phyloP scores from a whole-genome alignment of 64 coral and sea anemone species.

The Actinia tenebrosa region DNA sequence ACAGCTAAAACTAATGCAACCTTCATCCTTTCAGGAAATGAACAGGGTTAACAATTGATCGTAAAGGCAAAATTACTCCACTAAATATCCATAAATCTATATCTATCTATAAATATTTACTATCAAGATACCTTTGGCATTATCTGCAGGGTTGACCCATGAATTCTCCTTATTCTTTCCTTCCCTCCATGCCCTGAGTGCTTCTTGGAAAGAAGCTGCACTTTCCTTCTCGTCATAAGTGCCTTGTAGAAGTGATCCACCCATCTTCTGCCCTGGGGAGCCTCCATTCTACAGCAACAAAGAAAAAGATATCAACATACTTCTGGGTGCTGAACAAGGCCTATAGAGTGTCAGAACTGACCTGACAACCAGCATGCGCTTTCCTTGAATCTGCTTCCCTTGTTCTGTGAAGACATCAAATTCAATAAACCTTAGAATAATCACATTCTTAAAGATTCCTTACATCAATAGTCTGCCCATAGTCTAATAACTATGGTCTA shows the following conservation, averaged over 20 bases:
- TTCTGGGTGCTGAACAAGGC: too few species aligned
- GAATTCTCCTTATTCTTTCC: slow-evolving; percentile 37
- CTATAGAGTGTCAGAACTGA: neutral
- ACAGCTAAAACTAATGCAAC: too few species aligned
- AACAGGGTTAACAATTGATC: too few species aligned
- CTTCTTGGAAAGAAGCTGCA: slow-evolving; percentile 85
- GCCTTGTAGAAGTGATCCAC: slow-evolving; percentile 56
- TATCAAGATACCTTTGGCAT: slow-evolving; percentile 16
- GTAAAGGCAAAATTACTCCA: too few species aligned
- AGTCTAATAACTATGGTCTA: too few species aligned
- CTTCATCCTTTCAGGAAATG: too few species aligned
- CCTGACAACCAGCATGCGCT: neutral
- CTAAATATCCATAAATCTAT: too few species aligned
- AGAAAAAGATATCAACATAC: neutral
- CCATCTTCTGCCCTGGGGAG: slow-evolving; percentile 13
- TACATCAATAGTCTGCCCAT: too few species aligned
- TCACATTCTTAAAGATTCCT: too few species aligned
- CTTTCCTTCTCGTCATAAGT: slow-evolving; percentile 92
- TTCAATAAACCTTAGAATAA: too few species aligned
- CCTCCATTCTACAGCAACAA: slow-evolving; percentile 26
- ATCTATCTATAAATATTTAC: neutral
- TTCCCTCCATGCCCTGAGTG: slow-evolving; percentile 84
- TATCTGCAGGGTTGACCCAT: slow-evolving; percentile 58
- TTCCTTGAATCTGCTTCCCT: neutral
- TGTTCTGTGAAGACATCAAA: neutral